Base-by-base conservation (phyloP, 2,888 invertebrate species). In the Hartigia nigra region DNA sequence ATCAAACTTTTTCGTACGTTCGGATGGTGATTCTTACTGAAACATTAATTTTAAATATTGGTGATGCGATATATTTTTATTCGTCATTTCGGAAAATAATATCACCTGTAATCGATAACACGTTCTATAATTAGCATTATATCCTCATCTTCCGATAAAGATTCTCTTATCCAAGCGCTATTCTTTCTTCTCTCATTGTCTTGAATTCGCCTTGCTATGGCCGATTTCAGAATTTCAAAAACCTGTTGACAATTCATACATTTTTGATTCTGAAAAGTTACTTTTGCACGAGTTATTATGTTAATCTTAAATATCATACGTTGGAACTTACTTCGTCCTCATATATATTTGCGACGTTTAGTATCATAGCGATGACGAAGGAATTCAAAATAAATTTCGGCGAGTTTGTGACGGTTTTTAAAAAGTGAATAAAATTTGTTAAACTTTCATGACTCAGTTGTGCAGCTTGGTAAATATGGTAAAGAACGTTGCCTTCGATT, bases 371-470 rank as follows among this genome's bases (percentile, higher is more conserved):
- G n/a, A 95, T 89, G 82, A 95, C 92, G 87, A 95, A 95, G 0
- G 95, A 94, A 82, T 95, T 93, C 37, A 95, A 88, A 74, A 95
- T 89, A 77, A 93, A 93, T 87, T 95, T 94, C 0, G 95, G 94
- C 78, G 93, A 92, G 79, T 92, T 92, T 1, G 91, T 87, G 35
- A 94, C 91, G 83, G 91, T 93, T 92, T 94, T 93, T 35, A 92
- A 85, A 70, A 89, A 91, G 75, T 85, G 88, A 11, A 93, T 82
- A 78, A 93, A 93, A 78, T 93, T 92, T 82, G 91, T 92, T 31
- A 93, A 90, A 74, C 90, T 91, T 69, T 92, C 91, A 70, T 92
- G 90, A 72, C 92, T 92, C 69, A 92, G 82, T 32, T 91, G 87
- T 3, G 92, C 92, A 2, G 92, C 90, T 79, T 92, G 91, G 81